These are phyloP conservation scores for Neodiprion virginianus DNA, from an alignment of 1,140 invertebrate genomes.

Conservation along the genomic window DNA sequence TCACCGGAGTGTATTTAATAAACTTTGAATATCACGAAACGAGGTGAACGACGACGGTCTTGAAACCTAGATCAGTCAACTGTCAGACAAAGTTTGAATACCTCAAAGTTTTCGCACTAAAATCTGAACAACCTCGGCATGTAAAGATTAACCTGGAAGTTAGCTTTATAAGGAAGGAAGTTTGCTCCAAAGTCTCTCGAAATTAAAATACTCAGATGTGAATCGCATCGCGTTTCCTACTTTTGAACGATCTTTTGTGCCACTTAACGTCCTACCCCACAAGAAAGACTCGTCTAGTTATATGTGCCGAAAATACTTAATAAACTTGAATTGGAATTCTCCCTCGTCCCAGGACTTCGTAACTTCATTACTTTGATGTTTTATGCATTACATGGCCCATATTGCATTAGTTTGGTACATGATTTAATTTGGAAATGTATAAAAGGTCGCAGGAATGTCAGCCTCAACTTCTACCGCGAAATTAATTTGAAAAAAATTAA, in stretches of 20 bases:
- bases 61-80: neutral
- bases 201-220: neutral
- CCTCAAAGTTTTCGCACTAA: conserved; percentile 5
- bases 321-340: neutral
- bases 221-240: neutral
- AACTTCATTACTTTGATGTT: conserved; percentile 6
- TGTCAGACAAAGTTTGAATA: neutral
- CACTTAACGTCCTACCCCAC: neutral
- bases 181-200: neutral
- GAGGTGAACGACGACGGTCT: neutral
- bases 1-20: neutral
- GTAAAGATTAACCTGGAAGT: neutral
- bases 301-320: neutral
- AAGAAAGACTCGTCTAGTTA: neutral
- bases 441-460: neutral
- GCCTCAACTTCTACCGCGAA: neutral
- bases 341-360: neutral
- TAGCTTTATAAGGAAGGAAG: neutral
- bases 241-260: neutral
- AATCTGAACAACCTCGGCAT: neutral
- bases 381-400: neutral
- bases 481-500: neutral
- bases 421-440: neutral
- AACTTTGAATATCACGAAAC: neutral
- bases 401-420: neutral